Evolutionary conservation across 2,797 vertebrate genomes (phyloP).

Genomic region (Clamator glandarius): DNA sequence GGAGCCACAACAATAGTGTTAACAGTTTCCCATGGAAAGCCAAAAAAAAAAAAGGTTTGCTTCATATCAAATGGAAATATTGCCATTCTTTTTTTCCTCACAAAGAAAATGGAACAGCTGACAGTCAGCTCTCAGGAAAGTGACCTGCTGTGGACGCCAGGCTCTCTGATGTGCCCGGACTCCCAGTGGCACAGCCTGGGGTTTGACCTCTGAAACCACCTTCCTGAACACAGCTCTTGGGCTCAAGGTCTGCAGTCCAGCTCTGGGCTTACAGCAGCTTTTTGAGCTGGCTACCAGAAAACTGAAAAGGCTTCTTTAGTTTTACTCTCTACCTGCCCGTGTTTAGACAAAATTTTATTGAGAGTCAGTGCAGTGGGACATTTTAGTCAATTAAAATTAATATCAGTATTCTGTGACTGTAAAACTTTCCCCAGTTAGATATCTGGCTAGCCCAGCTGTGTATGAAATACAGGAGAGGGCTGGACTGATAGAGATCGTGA

Average conservation of each 20-base stretch:
- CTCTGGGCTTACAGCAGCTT: not conserved
- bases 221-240: not conserved
- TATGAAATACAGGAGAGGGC: not conserved
- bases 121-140: not conserved
- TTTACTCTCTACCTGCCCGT: not conserved
- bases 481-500: not conserved
- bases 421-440: not conserved
- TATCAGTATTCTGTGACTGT: not conserved
- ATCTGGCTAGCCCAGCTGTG: not conserved
- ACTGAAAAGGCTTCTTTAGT: not conserved
- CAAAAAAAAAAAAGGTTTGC: not conserved
- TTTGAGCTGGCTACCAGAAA: not conserved
- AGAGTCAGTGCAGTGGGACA: not conserved
- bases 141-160: accelerated
- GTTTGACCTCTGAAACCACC: not conserved
- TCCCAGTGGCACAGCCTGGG: not conserved
- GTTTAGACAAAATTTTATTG: not conserved
- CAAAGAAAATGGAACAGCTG: not conserved
- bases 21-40: not conserved
- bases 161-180: accelerated
- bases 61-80: not conserved
- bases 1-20: not conserved
- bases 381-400: not conserved
- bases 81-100: not conserved
- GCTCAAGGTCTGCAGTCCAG: not conserved